These are phyloP conservation scores for Dendronephthya gigantea DNA, from an alignment of 64 coral and sea anemone species.

Conservation along the genomic window DNA sequence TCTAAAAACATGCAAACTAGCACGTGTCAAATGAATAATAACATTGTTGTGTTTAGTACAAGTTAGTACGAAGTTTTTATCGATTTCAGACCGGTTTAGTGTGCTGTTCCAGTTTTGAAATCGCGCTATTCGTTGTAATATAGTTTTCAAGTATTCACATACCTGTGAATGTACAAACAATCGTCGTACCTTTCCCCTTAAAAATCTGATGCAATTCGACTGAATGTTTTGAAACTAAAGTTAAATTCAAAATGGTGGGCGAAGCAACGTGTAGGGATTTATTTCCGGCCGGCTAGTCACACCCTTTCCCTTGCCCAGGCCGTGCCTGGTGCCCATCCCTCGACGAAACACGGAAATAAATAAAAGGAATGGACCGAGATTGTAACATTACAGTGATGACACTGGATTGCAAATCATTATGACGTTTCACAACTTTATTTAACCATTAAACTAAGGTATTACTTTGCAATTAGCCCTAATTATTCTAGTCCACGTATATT, in stretches of 20 bases:
- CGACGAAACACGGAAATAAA: background rate
- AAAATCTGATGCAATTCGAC: background rate
- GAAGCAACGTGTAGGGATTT: background rate
- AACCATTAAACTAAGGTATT: too few relatives aligned
- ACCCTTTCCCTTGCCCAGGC: background rate
- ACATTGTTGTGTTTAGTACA: background rate
- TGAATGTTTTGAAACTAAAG: background rate
- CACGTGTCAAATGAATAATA: too few relatives aligned
- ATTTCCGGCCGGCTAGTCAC: background rate
- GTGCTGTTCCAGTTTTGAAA: background rate
- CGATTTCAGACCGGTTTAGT: background rate
- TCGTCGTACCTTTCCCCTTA: background rate
- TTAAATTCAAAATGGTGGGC: background rate
- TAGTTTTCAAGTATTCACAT: background rate
- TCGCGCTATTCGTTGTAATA: background rate
- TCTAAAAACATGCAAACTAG: too few relatives aligned
- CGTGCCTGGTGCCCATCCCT: background rate
- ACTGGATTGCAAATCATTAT: too few relatives aligned
- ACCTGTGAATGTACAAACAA: background rate
- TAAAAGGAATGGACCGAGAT: too few relatives aligned
- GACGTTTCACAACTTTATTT: too few relatives aligned
- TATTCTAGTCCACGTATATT: too few relatives aligned
- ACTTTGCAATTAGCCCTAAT: too few relatives aligned
- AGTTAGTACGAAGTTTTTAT: background rate
- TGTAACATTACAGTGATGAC: too few relatives aligned